These are phyloP conservation scores for Drosophila pruinosa DNA, from an alignment of 1,140 invertebrate genomes.

Conservation along the genomic window DNA sequence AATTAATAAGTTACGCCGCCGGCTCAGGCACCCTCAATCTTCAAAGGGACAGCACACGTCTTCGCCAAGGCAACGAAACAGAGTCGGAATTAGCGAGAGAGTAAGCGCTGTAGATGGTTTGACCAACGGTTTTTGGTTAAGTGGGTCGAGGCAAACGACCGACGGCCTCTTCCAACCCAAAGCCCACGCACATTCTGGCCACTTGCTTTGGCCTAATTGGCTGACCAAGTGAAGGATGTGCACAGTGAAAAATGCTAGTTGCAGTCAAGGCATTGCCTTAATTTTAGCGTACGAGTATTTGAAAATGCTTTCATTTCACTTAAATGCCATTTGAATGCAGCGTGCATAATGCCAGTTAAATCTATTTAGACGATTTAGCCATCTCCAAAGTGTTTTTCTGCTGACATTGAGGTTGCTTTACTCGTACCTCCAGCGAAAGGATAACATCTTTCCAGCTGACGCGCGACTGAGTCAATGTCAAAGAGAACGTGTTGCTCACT, in stretches of 20 bases:
- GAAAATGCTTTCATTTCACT: not conserved
- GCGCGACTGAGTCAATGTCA: conserved; percentile 49
- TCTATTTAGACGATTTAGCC: not conserved
- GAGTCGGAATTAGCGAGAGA: not conserved
- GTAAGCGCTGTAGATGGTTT: not conserved
- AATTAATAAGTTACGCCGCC: conserved; percentile 70
- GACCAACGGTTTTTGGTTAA: conserved; percentile 21
- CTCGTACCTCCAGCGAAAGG: not conserved
- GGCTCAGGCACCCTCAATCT: not conserved
- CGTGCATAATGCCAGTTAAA: conserved; percentile 7
- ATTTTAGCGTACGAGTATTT: conserved; percentile 22
- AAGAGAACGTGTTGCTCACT: conserved; percentile 48
- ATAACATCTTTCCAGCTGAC: conserved; percentile 29
- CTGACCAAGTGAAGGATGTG: conserved; percentile 27
- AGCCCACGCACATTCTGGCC: conserved; percentile 32
- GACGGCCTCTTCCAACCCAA: too few relatives aligned
- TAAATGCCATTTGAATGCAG: conserved; percentile 5
- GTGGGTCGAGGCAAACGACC: conserved; percentile 17
- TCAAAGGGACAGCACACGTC: conserved; percentile 14
- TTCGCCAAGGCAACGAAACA: conserved; percentile 28
- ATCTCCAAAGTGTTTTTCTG: not conserved
- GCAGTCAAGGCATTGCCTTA: conserved; percentile 2
- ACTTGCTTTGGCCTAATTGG: conserved; percentile 70
- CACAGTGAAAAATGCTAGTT: not conserved
- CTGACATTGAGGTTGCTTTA: conserved; percentile 16